phyloP scores from a whole-genome alignment of 1,140 invertebrate genomes.

The Drosophila chauvacae region DNA sequence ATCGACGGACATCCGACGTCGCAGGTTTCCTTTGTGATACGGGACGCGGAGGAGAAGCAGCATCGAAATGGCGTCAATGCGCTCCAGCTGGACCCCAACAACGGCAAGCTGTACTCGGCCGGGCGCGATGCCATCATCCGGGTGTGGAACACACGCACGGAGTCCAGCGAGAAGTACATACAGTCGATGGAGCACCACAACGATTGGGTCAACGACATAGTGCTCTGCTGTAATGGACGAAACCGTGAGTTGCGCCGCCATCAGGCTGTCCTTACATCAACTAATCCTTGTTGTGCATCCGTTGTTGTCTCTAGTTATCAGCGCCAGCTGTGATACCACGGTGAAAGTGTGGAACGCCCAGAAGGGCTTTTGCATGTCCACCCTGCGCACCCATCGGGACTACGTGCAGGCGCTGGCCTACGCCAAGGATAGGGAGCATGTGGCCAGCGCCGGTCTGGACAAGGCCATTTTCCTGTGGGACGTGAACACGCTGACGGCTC shows the following conservation, averaged over 20 bases:
- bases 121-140: conserved; percentile 98
- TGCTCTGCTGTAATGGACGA: conserved; percentile 97
- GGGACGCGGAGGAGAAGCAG: conserved; percentile 96
- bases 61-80: conserved; percentile 98
- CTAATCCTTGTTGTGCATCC: background rate
- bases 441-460: conserved; percentile 98
- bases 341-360: conserved; percentile 99
- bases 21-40: conserved; percentile 98
- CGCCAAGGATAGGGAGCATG: conserved; percentile 97
- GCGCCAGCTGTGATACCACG: conserved; percentile 99
- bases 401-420: conserved; percentile 99
- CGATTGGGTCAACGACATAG: conserved; percentile 99
- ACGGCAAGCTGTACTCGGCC: conserved; percentile 97
- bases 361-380: conserved; percentile 99
- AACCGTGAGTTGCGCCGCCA: conserved; percentile 88
- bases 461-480: conserved; percentile 99
- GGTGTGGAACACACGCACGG: conserved; percentile 94
- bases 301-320: conserved; percentile 91
- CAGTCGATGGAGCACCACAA: conserved; percentile 99
- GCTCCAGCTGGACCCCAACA: conserved; percentile 94
- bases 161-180: conserved; percentile 92
- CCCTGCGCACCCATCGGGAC: conserved; percentile 98
- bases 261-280: background rate
- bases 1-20: conserved; percentile 1
- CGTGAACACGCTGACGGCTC: conserved; percentile 98